Conservation (phyloP, 2,113 vertebrate species). For the Callocephalon fimbriatum region DNA sequence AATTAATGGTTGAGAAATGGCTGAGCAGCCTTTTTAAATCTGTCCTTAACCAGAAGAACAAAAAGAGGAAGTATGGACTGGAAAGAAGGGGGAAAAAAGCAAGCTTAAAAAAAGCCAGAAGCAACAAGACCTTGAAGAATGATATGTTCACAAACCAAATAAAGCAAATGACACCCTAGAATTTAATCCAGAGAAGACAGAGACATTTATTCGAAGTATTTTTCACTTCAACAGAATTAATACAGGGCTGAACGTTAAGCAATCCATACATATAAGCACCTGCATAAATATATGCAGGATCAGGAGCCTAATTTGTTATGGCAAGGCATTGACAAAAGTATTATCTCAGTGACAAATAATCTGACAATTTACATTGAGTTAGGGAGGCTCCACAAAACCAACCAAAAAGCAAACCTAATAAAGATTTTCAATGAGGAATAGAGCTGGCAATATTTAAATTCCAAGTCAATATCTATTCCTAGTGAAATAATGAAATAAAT, state of each 20-base stretch:
- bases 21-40: constrained; percentile 31
- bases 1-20: constrained; percentile 51
- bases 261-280: constrained; percentile 26
- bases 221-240: constrained; percentile 4
- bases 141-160: neutral
- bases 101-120: neutral
- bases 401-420: constrained; percentile 8
- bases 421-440: constrained; percentile 44
- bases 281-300: constrained; percentile 42
- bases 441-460: constrained; percentile 27
- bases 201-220: neutral
- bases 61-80: neutral
- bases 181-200: constrained; percentile 24
- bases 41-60: neutral
- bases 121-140: neutral
- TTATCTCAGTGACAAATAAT: constrained; percentile 45
- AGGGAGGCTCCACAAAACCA: constrained; percentile 21
- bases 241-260: neutral
- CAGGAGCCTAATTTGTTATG: constrained; percentile 40
- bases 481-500: constrained; percentile 36
- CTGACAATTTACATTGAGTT: constrained; percentile 31
- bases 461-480: neutral
- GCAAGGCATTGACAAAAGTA: constrained; percentile 44
- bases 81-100: fast-evolving
- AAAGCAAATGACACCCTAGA: neutral